Conservation (phyloP, 1,140 invertebrate species). For the Brachionus asplanchnoidis region DNA sequence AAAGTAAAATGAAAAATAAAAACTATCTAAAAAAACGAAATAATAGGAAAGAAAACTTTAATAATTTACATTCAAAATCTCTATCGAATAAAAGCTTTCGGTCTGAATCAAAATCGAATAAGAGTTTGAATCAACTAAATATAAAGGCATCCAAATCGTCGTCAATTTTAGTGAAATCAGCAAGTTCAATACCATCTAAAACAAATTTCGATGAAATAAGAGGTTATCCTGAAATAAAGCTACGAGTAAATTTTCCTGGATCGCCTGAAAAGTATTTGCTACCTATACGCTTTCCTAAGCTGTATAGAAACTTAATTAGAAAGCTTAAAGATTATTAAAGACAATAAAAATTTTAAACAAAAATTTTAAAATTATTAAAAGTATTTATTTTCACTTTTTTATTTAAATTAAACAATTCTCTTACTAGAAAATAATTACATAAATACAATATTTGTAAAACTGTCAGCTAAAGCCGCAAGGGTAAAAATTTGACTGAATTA, state of each 20-base stretch:
- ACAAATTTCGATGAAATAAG: background rate
- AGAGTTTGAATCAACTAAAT: background rate
- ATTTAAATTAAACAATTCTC: too few species aligned
- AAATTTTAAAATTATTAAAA: too few species aligned
- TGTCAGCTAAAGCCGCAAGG: too few species aligned
- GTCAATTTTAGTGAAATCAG: background rate
- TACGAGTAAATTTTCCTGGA: background rate
- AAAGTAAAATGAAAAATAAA: too few species aligned
- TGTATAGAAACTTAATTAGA: background rate
- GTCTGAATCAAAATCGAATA: background rate
- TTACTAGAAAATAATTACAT: too few species aligned
- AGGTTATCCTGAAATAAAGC: conserved; percentile 8
- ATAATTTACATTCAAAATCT: background rate
- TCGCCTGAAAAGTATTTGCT: background rate
- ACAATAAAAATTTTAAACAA: background rate
- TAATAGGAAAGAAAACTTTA: too few species aligned
- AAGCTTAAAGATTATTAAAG: background rate
- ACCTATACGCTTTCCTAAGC: background rate
- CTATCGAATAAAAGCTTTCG: background rate
- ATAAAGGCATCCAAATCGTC: background rate
- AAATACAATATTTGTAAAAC: too few species aligned
- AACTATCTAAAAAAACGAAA: too few species aligned
- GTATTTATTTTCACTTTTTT: too few species aligned
- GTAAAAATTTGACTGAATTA: too few species aligned
- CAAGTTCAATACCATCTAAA: conserved; percentile 19